phyloP scores from a whole-genome alignment of 1,140 invertebrate genomes.

The Listronotus oregonensis region DNA sequence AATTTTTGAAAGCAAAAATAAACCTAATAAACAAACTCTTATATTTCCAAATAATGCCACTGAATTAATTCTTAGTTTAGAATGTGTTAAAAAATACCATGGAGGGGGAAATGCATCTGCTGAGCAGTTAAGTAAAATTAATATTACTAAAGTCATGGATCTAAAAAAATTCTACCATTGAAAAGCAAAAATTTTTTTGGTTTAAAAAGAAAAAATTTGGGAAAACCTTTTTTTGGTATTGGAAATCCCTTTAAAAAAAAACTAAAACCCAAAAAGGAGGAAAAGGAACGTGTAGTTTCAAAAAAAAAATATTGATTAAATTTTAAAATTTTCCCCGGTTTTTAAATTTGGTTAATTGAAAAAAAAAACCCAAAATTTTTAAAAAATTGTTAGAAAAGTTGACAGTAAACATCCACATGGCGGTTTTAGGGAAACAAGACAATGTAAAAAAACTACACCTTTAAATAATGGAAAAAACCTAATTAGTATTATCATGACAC shows the following conservation, averaged over 20 bases:
- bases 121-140: slow-evolving; percentile 65
- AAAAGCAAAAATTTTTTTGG: slow-evolving; percentile 65
- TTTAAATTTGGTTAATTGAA: slow-evolving; percentile 71
- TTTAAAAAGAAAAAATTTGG: slow-evolving; percentile 67
- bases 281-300: too few species aligned
- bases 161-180: slow-evolving; percentile 65
- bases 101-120: slow-evolving; percentile 72
- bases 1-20: slow-evolving; percentile 71
- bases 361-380: slow-evolving; percentile 75
- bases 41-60: slow-evolving; percentile 70
- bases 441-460: slow-evolving; percentile 70
- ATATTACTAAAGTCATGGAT: slow-evolving; percentile 69
- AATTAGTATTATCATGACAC: slow-evolving; percentile 70
- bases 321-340: slow-evolving; percentile 69
- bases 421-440: slow-evolving; percentile 72
- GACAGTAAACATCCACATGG: slow-evolving; percentile 61
- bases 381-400: slow-evolving; percentile 74
- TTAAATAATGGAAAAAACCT: slow-evolving; percentile 68
- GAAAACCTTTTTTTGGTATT: slow-evolving; percentile 71
- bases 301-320: slow-evolving; percentile 73
- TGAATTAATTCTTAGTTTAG: slow-evolving; percentile 67
- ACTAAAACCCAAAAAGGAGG: slow-evolving; percentile 69
- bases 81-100: slow-evolving; percentile 69
- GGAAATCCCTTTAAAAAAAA: slow-evolving; percentile 72
- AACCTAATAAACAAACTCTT: slow-evolving; percentile 81